Base-by-base conservation (phyloP, 2,888 invertebrate species). In the Autographa pulchrina region DNA sequence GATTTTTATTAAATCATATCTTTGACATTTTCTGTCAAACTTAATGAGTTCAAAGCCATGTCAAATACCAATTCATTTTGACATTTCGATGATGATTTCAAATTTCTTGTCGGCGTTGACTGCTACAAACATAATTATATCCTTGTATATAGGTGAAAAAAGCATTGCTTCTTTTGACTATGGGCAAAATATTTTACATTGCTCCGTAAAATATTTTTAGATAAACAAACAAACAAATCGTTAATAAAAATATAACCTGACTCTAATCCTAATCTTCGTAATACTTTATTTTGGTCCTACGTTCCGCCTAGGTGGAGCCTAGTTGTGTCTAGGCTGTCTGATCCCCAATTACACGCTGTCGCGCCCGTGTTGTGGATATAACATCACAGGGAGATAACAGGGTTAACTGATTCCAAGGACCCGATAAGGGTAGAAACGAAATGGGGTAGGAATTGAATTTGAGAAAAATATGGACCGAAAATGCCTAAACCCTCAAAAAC, bases 311-410 rank as follows among this genome's bases (percentile, higher is more conserved):
- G 54, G 9, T 20, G 25, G 5, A 56, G 20, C 54, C 54, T 25
- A 25, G 54, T 13, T 13, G 54, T 25, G 9, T 56, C 54, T 20
- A 56, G 25, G 14, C 25, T 25, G 54, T 20, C 54, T 56, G 54
- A 56, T 56, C 54, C 54, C 54, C 54, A 56, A 56, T 56, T 56
- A 56, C 54, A 56, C 54, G 54, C 20, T 25, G 54, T 56, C 54
- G 20, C 54, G 14, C 54, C 54, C 54, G 20, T 56, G 54, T 56
- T 56, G 54, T 56, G 54, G 18, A 56, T 25, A 56, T 25, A 56
- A 56, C 25, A 56, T 56, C 54, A 13, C 54, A n/a, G 54, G 18
- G 18, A 20, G 54, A 56, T 56, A 56, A 56, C 20, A 56, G 54
- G 54, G 54, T 9, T 56, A 56, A 56, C 54, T 25, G 54, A 56